Base-by-base conservation (phyloP, 2,113 vertebrate species). In the Apeltes quadracus region DNA sequence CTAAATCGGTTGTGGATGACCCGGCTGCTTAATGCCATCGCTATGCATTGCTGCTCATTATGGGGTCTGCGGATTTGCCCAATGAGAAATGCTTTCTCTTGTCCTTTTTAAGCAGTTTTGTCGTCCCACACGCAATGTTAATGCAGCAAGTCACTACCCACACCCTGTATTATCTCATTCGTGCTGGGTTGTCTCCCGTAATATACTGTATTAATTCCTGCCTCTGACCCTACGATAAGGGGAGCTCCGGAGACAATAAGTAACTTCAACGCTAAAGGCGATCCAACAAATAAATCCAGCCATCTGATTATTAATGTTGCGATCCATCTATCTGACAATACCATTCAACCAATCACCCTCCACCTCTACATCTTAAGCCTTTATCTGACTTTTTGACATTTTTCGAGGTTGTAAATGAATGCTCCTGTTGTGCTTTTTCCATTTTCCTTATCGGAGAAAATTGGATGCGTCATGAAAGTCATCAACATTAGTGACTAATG, bases 401-500 rank as follows among this genome's bases (percentile, higher is more conserved):
- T 61, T 67, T 80, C 51, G 69, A 6, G 76, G 79, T 72, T 64
- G 15, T 71, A 67, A 80, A 72, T 71, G 39, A 62, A 36, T 44
- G 32, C 54, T 48, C 12, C 46, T n/a, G 46, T 41, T 41, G 75
- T 51, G 29, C 34, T 43, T 78, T 72, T 67, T 29, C 32, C 66
- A 76, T 89, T 39, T 88, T 65, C 61, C 46, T 76, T 74, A 74
- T 69, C 36, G 11, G 41, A 75, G 79, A 80, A 78, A 71, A 85
- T 81, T 68, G 53, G 51, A 82, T 78, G 36, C 63, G 65, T 58
- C 48, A 61, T 85, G 69, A 62, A 73, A 69, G 57, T 79, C 67
- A 79, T 75, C 69, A 58, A 81, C 68, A 55, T 74, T 58, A 66
- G 71, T 88, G 78, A 86, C 75, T 82, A 75, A 90, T 82, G 69